phyloP scores from a whole-genome alignment of 2,113 vertebrate species.

The Trogon melanurus region DNA sequence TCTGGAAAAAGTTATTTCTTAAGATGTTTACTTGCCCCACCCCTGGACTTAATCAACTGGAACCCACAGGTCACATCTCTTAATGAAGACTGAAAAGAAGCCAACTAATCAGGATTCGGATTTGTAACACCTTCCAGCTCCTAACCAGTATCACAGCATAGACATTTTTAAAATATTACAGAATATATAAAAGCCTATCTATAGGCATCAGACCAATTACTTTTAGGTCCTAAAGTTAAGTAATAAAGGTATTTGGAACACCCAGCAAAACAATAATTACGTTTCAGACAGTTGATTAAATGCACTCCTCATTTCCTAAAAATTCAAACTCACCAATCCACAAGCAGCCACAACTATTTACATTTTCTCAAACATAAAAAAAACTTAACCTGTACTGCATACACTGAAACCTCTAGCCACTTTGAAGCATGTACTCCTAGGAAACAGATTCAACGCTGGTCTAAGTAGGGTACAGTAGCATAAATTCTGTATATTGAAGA shows the following conservation, averaged over 20 bases:
- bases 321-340: not conserved
- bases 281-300: not conserved
- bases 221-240: not conserved
- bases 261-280: not conserved
- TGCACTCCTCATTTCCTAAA: not conserved
- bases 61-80: not conserved
- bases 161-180: not conserved
- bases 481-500: not conserved
- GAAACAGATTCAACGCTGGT: not conserved
- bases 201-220: not conserved
- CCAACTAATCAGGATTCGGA: not conserved
- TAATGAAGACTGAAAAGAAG: slow-evolving; percentile 9
- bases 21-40: not conserved
- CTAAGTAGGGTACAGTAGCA: not conserved
- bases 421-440: not conserved
- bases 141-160: not conserved
- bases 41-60: not conserved
- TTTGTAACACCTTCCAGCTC: not conserved
- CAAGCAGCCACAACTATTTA: not conserved
- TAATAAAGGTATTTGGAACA: not conserved
- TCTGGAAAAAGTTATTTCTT: not conserved
- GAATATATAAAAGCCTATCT: not conserved
- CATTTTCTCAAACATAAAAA: not conserved
- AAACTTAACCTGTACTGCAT: not conserved
- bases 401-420: not conserved